Evolutionary conservation across 2,113 vertebrate genomes (phyloP), one percentile per base, ranked within the genome.

Genomic region (Puma concolor): DNA sequence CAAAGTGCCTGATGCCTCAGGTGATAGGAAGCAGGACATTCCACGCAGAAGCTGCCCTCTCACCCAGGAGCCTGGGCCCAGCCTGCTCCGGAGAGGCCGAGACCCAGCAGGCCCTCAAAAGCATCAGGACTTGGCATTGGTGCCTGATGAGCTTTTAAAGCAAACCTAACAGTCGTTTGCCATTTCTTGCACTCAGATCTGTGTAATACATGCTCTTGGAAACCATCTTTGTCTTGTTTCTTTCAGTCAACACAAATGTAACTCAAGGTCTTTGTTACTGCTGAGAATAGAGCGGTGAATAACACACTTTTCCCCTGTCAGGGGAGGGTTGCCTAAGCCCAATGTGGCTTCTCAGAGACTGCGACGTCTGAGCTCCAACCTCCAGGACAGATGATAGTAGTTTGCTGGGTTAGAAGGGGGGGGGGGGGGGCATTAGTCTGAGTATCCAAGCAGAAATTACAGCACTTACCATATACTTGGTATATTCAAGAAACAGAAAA

Each of bases 191-290:
- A 94, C 87, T 97, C 92, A 84, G 71, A 91, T 77, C 94, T 93
- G 95, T 98, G 95, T 97, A 98, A 98, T 98, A 98, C 88, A 98
- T 6, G 27, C 77, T 98, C 76, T 90, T 97, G 88, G 95, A 98
- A 97, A 97, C 94, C 33, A 50, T 27, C 71, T 71, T 88, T 64
- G 97, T 97, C 90, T 96, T 36, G 97, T 86, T 88, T 96, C 94
- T 50, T 96, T 74, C 63, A 57, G 27, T 95, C 64, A 33, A 48
- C 63, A 90, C 77, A 88, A 21, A 44, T n/a, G 21, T 86, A 84
- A 57, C 14, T n/a, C 21, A 44, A 31, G 67, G 54, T 72, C 44
- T 84, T 0, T 67, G 44, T 12, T 96, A 48, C 44, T 80, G 31
- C 72, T 66, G 64, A n/a, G 29, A 79, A 66, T 36, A 50, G 5